Conservation (phyloP, 2,113 vertebrate genomes). For the Ammospiza caudacuta region DNA sequence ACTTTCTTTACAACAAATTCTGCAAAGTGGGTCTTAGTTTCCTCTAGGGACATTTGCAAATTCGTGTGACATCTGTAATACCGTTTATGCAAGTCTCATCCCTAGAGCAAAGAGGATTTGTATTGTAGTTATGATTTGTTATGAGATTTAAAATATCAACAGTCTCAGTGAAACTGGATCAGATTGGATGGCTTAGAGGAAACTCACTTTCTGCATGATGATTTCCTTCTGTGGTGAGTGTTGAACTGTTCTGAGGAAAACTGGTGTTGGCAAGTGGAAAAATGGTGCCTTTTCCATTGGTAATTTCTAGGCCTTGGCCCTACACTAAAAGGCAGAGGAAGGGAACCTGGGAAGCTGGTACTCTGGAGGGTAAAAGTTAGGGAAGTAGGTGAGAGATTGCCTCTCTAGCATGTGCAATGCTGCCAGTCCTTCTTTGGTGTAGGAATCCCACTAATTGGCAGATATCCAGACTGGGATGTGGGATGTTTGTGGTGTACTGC, state of each 20-base stretch:
- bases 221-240: background rate
- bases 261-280: background rate
- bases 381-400: background rate
- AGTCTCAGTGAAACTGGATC: slow-evolving; percentile 8
- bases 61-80: slow-evolving; percentile 1
- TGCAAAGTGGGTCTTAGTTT: slow-evolving; percentile 9
- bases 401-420: background rate
- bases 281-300: background rate
- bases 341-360: background rate
- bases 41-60: slow-evolving; percentile 15
- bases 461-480: background rate
- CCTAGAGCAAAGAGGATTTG: slow-evolving; percentile 52
- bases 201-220: background rate
- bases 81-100: background rate
- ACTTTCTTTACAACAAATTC: background rate
- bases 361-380: background rate
- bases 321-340: background rate
- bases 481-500: background rate
- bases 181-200: background rate
- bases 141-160: background rate
- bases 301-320: background rate
- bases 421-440: background rate
- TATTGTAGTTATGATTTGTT: slow-evolving; percentile 43
- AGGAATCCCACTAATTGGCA: background rate
- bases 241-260: background rate